Conservation (phyloP, 2,888 invertebrate species). For the Scaptomyza polygonia region DNA sequence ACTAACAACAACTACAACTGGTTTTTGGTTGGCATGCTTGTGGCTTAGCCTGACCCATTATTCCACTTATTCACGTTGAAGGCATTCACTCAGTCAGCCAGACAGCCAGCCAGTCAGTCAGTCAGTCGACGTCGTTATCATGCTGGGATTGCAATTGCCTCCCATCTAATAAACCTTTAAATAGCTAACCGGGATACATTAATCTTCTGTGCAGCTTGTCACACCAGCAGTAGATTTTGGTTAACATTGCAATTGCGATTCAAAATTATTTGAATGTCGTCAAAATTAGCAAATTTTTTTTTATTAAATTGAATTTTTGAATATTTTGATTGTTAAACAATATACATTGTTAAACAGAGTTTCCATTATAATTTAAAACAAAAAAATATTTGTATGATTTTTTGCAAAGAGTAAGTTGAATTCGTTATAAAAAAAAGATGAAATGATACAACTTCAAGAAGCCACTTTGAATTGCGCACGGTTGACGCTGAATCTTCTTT, state of each 20-base stretch:
- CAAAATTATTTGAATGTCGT: too few species aligned
- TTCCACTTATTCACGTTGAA: slow-evolving; percentile 78
- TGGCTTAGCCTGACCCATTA: slow-evolving; percentile 79
- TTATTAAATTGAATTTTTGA: too few species aligned
- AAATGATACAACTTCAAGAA: not conserved
- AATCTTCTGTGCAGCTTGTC: slow-evolving; percentile 9
- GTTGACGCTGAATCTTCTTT: slow-evolving; percentile 47
- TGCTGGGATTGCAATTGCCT: slow-evolving; percentile 57
- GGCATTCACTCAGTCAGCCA: slow-evolving; percentile 68
- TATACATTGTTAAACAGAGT: too few species aligned
- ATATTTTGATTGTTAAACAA: too few species aligned
- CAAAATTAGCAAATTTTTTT: too few species aligned
- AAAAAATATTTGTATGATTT: too few species aligned
- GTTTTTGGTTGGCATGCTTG: slow-evolving; percentile 57
- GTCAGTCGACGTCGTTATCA: slow-evolving; percentile 47
- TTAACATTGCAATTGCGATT: too few species aligned
- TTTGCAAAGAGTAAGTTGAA: not conserved
- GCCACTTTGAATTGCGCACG: slow-evolving; percentile 69
- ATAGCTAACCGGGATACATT: slow-evolving; percentile 11
- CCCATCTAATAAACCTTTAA: slow-evolving; percentile 35
- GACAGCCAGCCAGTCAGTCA: slow-evolving; percentile 38
- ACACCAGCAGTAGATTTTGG: not conserved
- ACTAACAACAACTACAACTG: slow-evolving; percentile 1
- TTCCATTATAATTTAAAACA: too few species aligned
- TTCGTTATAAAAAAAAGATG: slow-evolving; percentile 14